Evolutionary conservation across 1,140 invertebrate genomes (phyloP).

Genomic region (Stenopsyche tienmushanensis): DNA sequence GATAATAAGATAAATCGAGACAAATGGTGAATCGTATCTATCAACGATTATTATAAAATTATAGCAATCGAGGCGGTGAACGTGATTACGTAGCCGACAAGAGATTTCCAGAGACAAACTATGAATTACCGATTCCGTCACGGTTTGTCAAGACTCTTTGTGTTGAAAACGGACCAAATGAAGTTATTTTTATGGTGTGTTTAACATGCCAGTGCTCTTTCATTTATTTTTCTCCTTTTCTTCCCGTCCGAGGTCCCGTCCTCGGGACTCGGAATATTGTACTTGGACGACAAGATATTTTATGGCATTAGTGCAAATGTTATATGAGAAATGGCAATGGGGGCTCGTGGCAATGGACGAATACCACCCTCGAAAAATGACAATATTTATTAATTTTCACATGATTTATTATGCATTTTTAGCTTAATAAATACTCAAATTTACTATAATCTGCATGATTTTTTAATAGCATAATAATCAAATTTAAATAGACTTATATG

Average conservation of each 20-base stretch:
- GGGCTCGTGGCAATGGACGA: no score
- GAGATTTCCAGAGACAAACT: slow-evolving; percentile 23
- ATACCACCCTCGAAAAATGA: neutral
- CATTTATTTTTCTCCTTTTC: neutral
- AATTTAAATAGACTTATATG: no score
- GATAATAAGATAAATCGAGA: no score
- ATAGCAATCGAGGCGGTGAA: neutral
- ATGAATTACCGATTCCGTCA: slow-evolving; percentile 33
- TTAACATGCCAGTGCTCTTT: slow-evolving; percentile 9
- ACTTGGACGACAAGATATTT: neutral
- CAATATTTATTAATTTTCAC: no score
- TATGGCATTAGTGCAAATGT: neutral
- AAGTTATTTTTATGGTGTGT: slow-evolving; percentile 30
- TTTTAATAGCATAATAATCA: no score
- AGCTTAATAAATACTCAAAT: no score
- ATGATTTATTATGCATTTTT: no score
- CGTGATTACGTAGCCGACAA: neutral
- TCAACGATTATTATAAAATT: no score
- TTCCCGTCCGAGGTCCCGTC: neutral
- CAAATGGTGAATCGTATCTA: no score
- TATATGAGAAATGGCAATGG: no score
- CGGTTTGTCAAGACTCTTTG: slow-evolving; percentile 29
- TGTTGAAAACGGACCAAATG: slow-evolving; percentile 21
- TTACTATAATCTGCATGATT: no score
- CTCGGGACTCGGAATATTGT: neutral